Conservation (phyloP, 2,113 vertebrate genomes). For the Poicephalus gulielmi region DNA sequence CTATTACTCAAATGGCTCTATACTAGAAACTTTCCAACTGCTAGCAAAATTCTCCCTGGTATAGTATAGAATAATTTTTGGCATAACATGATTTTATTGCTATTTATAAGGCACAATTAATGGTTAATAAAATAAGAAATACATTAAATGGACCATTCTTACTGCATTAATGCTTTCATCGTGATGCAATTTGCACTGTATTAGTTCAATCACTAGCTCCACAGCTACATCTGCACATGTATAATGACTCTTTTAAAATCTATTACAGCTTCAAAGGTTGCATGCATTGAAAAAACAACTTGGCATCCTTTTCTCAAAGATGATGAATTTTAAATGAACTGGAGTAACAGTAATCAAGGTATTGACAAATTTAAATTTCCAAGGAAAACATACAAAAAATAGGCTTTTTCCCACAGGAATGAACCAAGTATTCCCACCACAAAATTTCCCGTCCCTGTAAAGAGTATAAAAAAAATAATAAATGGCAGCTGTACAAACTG, state of each 20-base stretch:
- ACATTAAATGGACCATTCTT: slow-evolving; percentile 40
- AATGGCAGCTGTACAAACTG: neutral
- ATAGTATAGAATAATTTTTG: neutral
- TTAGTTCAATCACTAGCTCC: slow-evolving; percentile 5
- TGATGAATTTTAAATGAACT: neutral
- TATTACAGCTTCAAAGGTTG: neutral
- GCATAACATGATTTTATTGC: slow-evolving; percentile 17
- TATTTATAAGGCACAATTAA: slow-evolving; percentile 19
- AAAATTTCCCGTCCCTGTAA: neutral
- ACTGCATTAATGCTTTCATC: slow-evolving; percentile 28
- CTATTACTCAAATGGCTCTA: neutral
- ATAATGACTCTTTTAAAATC: slow-evolving; percentile 21
- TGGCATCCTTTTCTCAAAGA: neutral
- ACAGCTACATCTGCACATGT: neutral
- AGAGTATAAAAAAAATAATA: neutral
- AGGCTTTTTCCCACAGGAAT: neutral
- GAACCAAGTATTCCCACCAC: neutral
- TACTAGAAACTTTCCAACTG: slow-evolving; percentile 7
- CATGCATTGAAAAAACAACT: neutral
- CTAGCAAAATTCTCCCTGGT: neutral
- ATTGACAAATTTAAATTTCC: neutral
- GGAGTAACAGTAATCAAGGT: neutral
- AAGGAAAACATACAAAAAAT: slow-evolving; percentile 7
- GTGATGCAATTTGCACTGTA: slow-evolving; percentile 21
- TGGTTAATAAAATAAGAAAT: slow-evolving; percentile 41